Evolutionary conservation across 2,113 vertebrate genomes (phyloP), one percentile per base, ranked within the genome.

Genomic region (Brienomyrus brachyistius): DNA sequence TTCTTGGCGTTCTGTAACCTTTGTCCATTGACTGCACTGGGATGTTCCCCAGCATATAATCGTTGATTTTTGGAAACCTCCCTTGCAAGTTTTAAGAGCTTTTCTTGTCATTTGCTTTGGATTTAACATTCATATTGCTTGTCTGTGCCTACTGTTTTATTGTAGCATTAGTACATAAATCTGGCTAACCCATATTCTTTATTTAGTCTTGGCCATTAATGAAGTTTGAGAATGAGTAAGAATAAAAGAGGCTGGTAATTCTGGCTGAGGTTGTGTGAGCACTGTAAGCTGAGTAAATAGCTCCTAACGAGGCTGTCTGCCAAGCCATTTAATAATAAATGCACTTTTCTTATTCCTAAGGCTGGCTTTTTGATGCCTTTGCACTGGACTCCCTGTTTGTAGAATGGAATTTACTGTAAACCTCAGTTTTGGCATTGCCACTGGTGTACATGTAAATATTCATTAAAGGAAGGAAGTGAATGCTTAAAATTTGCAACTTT

Each of bases 241-340:
- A 70, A 70, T 70, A 13, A 31, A 70, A 70, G 62, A 70, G 62
- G 62, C 62, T 70, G 62, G 10, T 70, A 70, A 70, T 27, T 70
- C 62, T 70, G 62, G 62, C 62, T 70, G 62, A 31, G 62, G 62
- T 31, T 31, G n/a, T 70, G 62, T 66, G 62, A 66, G n/a, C 8
- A 5, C 21, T n/a, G 45, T 86, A 50, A 86, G 47, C n/a, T 5
- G 45, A 48, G 45, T 13, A 54, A 35, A 54, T 56, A 13, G n/a
- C 85, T 87, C 15, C 17, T 87, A 11, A 54, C 1, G 2, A 40
- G 15, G 51, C 48, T n/a, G 51, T 54, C n/a, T 35, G 27, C 50
- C 48, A 54, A 87, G 85, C 31, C 13, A 54, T 27, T 40, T 27
- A 87, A 87, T 87, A 56, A 87, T 87, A 54, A 86, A 87, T 87